Base-by-base conservation (phyloP, 2,113 vertebrate species). In the Etia nguti region DNA sequence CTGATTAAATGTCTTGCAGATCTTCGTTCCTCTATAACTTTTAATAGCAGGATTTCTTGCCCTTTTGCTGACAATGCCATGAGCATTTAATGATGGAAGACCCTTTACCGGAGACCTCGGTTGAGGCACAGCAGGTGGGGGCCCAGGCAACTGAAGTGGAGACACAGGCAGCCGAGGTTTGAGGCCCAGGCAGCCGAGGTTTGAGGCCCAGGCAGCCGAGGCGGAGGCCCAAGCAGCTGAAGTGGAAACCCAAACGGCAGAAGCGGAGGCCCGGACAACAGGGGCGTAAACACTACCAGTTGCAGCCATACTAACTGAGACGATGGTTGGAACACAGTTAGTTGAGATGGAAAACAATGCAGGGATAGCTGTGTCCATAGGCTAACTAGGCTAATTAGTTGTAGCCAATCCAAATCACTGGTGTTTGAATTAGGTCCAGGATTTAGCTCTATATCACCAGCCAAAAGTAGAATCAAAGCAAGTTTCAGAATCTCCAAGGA, bases 231-330 rank as follows among this genome's bases (percentile, higher is more conserved):
- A 50, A 10, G 16, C 46, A 50, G 46, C 46, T 0, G 46, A 48
- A 2, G 1, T 2, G 0, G 2, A 8, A 4, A 7, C 16, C 46
- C 46, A 48, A 1, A 15, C 46, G 18, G 7, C 16, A 1, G 16
- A 50, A 7, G 8, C 0, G 18, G 4, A 20, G 8, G 18, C 50
- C 18, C 3, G 1, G 50, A 10, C 50, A 54, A n/a, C 48, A 54
- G 20, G 48, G 48, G 48, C 0, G 4, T 20, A 52, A 4, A 52
- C 46, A 50, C 16, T 50, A 50, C 16, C 16, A 50, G 7, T 1
- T n/a, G 20, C 6, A 54, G 20, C 20, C 9, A n/a, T 54, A 54
- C 9, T n/a, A 54, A 54, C 50, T 54, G 50, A 1, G 50, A n/a
- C 5, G 5, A 9, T n/a, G 9, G 20, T n/a, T 54, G 50, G 50